Percentiles rank a stretch among this genome's conserved stretches.
Evolutionary conservation across 2,888 invertebrate species (phyloP).

Genomic region (Nemoura dubitans): DNA sequence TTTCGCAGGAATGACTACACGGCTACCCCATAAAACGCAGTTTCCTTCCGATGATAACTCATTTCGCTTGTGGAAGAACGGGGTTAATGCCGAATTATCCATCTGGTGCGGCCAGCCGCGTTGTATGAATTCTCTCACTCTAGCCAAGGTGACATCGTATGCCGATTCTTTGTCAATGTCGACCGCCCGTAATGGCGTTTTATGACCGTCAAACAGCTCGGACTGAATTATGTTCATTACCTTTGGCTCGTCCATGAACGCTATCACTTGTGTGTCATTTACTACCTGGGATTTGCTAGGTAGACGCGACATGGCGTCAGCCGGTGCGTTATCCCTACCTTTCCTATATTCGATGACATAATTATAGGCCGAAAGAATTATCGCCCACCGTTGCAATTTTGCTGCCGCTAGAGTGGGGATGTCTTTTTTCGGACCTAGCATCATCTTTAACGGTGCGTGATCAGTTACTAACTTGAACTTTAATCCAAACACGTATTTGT

Average conservation of each 20-base stretch:
- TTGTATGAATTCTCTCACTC: neutral
- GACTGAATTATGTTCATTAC: neutral
- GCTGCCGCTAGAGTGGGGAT: constrained; percentile 51
- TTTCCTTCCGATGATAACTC: constrained; percentile 29
- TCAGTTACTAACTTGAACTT: constrained; percentile 51
- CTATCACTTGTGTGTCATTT: neutral
- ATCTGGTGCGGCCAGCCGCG: constrained; percentile 27
- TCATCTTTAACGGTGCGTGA: constrained; percentile 50
- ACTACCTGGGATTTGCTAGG: neutral
- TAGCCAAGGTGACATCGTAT: neutral
- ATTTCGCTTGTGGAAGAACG: constrained; percentile 3
- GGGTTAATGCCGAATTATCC: constrained; percentile 18
- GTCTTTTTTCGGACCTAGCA: constrained; percentile 51
- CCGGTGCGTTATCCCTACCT: constrained; percentile 16
- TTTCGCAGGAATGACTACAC: constrained; percentile 49
- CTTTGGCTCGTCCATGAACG: neutral
- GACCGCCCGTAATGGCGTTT: neutral
- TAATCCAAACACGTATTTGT: constrained; percentile 52
- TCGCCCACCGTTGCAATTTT: constrained; percentile 51
- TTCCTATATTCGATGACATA: constrained; percentile 48
- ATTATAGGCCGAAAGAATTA: constrained; percentile 51
- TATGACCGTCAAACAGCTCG: neutral
- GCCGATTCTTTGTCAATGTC: no score
- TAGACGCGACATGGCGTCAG: constrained; percentile 36
- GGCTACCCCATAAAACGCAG: constrained; percentile 51